phyloP scores from a whole-genome alignment of 2,797 vertebrate species.

The Prunella strophiata region DNA sequence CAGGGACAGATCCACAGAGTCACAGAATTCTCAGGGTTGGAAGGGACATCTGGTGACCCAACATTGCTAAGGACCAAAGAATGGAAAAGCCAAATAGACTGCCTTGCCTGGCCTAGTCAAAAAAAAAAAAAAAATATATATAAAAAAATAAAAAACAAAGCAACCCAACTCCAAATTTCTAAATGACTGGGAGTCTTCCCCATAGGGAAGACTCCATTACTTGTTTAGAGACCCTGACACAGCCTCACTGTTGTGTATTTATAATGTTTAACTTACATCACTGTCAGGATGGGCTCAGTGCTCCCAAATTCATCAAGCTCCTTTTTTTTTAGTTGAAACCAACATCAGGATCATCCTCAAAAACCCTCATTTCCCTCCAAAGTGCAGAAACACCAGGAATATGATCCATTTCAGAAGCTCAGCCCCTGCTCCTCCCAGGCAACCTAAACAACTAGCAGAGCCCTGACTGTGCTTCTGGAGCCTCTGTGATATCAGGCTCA shows the following conservation, averaged over 20 bases:
- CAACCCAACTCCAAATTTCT: neutral
- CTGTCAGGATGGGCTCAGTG: rapidly evolving
- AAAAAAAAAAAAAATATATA: rapidly evolving
- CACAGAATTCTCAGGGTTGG: neutral
- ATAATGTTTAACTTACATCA: rapidly evolving
- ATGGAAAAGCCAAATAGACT: neutral
- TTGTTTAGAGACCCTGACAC: neutral
- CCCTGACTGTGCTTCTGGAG: neutral
- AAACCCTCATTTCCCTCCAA: neutral
- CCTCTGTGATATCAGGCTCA: neutral
- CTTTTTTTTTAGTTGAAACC: neutral
- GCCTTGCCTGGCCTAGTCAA: neutral
- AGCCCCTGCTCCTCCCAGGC: neutral
- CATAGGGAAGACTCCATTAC: neutral
- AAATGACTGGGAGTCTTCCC: neutral
- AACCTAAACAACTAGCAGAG: neutral
- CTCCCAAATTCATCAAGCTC: neutral
- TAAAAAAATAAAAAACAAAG: neutral
- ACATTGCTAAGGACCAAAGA: neutral
- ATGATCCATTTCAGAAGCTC: neutral
- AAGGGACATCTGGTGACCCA: neutral
- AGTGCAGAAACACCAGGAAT: neutral
- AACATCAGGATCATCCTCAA: neutral
- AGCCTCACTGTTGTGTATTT: neutral
- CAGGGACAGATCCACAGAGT: neutral